A percentile compares a stretch with the other conserved stretches of the same genome.
These are phyloP conservation scores for Vireo griseus DNA, from an alignment of 2,797 vertebrate species.

Conservation along the genomic window DNA sequence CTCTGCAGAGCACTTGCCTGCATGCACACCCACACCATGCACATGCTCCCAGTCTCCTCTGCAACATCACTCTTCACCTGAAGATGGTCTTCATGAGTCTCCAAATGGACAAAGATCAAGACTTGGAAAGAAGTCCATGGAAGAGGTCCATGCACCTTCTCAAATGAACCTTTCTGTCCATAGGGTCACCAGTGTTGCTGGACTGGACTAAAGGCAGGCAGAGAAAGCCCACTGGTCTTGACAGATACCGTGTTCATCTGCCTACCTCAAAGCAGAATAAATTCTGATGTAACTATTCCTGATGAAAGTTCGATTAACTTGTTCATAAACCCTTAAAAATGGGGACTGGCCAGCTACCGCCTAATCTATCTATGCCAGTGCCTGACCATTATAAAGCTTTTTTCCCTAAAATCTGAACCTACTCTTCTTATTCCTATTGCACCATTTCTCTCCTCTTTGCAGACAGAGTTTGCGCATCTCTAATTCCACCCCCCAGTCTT, in stretches of 20 bases:
- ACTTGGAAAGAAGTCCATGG: background rate
- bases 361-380: background rate
- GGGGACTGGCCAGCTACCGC: background rate
- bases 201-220: rapidly evolving
- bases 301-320: background rate
- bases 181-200: rapidly evolving
- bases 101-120: background rate
- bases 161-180: background rate
- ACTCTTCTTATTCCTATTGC: background rate
- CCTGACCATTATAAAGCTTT: background rate
- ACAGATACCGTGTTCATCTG: background rate
- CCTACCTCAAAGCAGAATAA: background rate
- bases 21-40: rapidly evolving
- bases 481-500: background rate
- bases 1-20: background rate
- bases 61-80: background rate
- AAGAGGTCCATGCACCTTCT: background rate
- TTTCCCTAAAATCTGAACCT: background rate
- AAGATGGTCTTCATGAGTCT: background rate
- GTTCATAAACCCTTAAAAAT: background rate
- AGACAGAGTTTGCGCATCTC: background rate
- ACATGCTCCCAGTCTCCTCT: rapidly evolving
- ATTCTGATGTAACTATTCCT: background rate
- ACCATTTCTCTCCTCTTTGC: background rate
- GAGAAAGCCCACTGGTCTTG: background rate